Conservation (phyloP, 1,140 invertebrate genomes). For the Drosophila athabasca region DNA sequence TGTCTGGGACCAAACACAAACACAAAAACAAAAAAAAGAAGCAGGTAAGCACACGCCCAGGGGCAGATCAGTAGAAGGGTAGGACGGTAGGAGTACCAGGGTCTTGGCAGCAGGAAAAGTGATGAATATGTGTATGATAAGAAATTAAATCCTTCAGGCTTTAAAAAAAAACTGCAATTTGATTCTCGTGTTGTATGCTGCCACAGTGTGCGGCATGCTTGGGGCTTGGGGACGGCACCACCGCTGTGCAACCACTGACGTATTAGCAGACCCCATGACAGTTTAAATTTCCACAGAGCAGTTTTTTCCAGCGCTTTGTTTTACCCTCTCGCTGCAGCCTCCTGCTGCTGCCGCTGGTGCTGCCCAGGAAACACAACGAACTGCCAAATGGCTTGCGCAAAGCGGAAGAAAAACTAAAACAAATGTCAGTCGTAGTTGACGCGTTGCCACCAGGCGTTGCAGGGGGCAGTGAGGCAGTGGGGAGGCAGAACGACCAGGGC, state of each 20-base stretch:
- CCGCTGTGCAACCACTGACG: conserved; percentile 36
- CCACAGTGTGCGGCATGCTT: too few species aligned
- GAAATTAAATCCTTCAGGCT: too few species aligned
- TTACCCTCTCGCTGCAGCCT: conserved; percentile 56
- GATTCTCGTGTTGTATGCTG: too few species aligned
- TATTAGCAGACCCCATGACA: conserved; percentile 61
- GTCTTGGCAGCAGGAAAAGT: too few species aligned
- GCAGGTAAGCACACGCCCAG: too few species aligned
- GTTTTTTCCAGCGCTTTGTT: conserved; percentile 44
- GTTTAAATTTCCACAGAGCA: conserved; percentile 66
- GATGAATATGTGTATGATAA: too few species aligned
- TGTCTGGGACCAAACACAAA: too few species aligned
- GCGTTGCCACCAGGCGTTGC: conserved; percentile 61
- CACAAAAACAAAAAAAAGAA: too few species aligned
- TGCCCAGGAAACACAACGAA: conserved; percentile 67
- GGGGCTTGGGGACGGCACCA: neutral
- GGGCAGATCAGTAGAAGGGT: too few species aligned
- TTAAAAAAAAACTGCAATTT: too few species aligned
- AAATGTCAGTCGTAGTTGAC: conserved; percentile 81
- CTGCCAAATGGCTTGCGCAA: conserved; percentile 80
- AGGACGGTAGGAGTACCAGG: too few species aligned
- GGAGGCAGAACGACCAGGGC: neutral
- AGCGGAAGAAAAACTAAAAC: conserved; percentile 82
- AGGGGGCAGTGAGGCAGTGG: neutral
- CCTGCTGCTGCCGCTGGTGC: conserved; percentile 8